phyloP scores from a whole-genome alignment of 2,113 vertebrate genomes.

The Origma solitaria region DNA sequence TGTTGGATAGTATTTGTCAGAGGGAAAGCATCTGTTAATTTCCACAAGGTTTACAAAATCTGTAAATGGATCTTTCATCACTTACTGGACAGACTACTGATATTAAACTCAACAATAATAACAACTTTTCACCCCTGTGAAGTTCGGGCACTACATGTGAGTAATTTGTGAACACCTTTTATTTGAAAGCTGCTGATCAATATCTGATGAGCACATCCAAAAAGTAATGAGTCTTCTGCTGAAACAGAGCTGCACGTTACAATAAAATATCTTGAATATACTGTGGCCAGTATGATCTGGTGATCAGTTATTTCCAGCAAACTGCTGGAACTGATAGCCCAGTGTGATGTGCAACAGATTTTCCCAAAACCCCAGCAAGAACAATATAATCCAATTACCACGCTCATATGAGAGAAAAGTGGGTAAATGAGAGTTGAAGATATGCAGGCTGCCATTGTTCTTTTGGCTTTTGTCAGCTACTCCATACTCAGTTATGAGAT shows the following conservation, averaged over 20 bases:
- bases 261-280: not conserved
- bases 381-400: not conserved
- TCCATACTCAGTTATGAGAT: not conserved
- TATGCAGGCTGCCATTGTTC: not conserved
- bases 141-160: not conserved
- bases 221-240: not conserved
- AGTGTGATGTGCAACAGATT: not conserved
- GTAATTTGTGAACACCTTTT: not conserved
- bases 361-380: not conserved
- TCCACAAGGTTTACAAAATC: not conserved
- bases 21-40: not conserved
- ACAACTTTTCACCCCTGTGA: not conserved
- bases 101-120: not conserved
- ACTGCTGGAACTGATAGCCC: not conserved
- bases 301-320: not conserved
- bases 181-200: not conserved
- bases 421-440: not conserved
- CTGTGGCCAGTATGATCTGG: not conserved
- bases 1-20: not conserved
- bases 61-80: accelerated
- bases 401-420: not conserved
- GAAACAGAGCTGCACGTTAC: not conserved
- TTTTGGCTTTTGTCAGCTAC: not conserved
- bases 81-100: not conserved
- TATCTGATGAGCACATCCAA: not conserved